Conservation (phyloP, 2,113 vertebrate species). For the Spea bombifrons region DNA sequence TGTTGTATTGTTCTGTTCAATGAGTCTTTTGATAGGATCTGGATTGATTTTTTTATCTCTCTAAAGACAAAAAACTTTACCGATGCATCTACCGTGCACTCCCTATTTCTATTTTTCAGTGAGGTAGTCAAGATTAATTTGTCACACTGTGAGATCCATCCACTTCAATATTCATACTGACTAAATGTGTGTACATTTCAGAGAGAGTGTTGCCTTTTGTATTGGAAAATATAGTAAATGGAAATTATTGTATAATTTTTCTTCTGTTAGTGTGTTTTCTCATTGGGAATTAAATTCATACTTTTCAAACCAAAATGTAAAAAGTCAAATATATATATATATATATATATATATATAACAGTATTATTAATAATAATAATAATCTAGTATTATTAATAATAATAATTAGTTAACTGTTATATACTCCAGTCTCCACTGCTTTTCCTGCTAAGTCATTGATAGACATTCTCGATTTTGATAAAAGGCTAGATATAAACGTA, state of each 20-base stretch:
- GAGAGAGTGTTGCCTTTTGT: not conserved
- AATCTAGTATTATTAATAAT: too few species aligned
- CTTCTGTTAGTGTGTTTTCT: not conserved
- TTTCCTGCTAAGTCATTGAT: too few species aligned
- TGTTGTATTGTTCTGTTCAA: slow-evolving; percentile 1
- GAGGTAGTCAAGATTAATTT: slow-evolving; percentile 1
- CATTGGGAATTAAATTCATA: not conserved
- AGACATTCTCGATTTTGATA: too few species aligned
- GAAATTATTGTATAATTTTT: not conserved
- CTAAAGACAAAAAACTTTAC: not conserved
- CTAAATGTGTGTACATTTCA: not conserved
- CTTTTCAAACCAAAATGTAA: not conserved
- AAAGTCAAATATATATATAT: not conserved
- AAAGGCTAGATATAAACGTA: too few species aligned
- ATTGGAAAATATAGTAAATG: not conserved
- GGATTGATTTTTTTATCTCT: not conserved
- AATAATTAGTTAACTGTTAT: too few species aligned
- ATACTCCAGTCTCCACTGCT: too few species aligned
- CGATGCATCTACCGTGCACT: not conserved
- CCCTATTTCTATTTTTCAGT: not conserved
- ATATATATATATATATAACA: too few species aligned
- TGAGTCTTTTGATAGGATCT: slow-evolving; percentile 1
- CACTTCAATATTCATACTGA: not conserved
- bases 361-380: too few species aligned
- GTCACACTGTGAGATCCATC: not conserved